A percentile compares a stretch with the other conserved stretches of the same genome.
These are phyloP conservation scores for Sycophaga agraensis DNA, from an alignment of 1,140 invertebrate species.

Conservation along the genomic window DNA sequence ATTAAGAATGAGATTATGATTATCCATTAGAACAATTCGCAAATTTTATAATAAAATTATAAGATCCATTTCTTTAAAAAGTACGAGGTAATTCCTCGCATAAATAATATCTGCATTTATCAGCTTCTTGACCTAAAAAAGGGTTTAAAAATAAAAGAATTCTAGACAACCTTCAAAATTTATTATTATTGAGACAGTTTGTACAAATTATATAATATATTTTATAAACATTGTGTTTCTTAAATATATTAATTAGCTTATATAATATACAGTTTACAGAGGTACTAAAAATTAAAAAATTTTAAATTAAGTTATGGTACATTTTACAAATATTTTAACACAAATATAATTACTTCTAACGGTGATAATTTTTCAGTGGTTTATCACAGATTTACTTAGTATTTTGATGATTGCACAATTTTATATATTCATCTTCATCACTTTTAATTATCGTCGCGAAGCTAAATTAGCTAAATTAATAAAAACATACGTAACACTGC, in stretches of 20 bases:
- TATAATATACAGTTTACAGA: slow-evolving; percentile 3
- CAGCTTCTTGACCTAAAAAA: slow-evolving; percentile 11
- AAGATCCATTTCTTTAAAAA: slow-evolving; percentile 22
- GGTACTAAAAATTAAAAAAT: too few species aligned
- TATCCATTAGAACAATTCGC: slow-evolving; percentile 39
- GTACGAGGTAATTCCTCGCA: slow-evolving; percentile 3
- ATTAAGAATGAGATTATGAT: slow-evolving; percentile 54
- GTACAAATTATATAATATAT: slow-evolving; percentile 5
- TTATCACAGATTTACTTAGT: slow-evolving; percentile 5
- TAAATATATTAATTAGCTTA: slow-evolving; percentile 8
- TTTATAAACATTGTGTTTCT: not conserved
- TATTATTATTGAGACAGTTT: slow-evolving; percentile 4
- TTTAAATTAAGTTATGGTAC: slow-evolving; percentile 22
- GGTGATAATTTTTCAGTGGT: not conserved
- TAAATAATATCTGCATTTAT: slow-evolving; percentile 1
- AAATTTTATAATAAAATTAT: slow-evolving; percentile 21
- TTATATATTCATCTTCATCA: slow-evolving; percentile 8
- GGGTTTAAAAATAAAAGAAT: slow-evolving; percentile 11
- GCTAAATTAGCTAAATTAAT: slow-evolving; percentile 22
- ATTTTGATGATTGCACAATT: not conserved
- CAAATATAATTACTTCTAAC: slow-evolving; percentile 1
- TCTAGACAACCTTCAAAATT: slow-evolving; percentile 8
- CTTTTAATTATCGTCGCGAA: slow-evolving; percentile 16
- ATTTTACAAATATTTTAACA: slow-evolving; percentile 33
- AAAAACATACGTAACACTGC: slow-evolving; percentile 13